A percentile compares a stretch with the other conserved stretches of the same genome.
Evolutionary conservation across 2,888 invertebrate genomes (phyloP).

Genomic region (Plagodis dolabraria): DNA sequence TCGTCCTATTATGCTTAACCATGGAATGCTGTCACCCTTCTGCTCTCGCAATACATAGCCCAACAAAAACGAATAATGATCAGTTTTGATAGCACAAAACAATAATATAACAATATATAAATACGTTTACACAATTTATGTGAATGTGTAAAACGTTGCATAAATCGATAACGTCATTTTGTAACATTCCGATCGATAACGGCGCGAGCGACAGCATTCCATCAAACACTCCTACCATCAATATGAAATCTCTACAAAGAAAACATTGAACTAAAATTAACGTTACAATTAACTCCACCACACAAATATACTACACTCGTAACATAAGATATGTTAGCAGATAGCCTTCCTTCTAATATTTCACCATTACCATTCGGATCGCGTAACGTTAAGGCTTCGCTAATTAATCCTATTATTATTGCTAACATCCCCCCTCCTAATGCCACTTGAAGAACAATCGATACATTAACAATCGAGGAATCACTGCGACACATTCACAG

Average conservation of each 20-base stretch:
- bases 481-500: conserved; percentile 31
- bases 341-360: conserved; percentile 49
- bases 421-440: conserved; percentile 64
- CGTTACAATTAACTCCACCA: conserved; percentile 65
- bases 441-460: conserved; percentile 55
- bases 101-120: conserved; percentile 21
- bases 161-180: conserved; percentile 3
- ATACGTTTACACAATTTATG: conserved; percentile 17
- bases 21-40: conserved; percentile 65
- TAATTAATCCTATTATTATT: conserved; percentile 72
- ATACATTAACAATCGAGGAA: conserved; percentile 34
- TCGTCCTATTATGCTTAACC: conserved; percentile 71
- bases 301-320: conserved; percentile 61
- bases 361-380: conserved; percentile 48
- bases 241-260: conserved; percentile 79
- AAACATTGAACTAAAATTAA: conserved; percentile 81
- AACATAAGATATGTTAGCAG: conserved; percentile 77
- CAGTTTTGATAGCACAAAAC: conserved; percentile 29
- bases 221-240: conserved; percentile 65
- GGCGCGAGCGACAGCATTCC: conserved; percentile 66
- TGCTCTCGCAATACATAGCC: conserved; percentile 35
- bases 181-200: conserved; percentile 15
- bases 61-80: conserved; percentile 35
- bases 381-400: conserved; percentile 63
- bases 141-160: conserved; percentile 24